Percentiles rank a stretch among this genome's conserved stretches.
Evolutionary conservation across 2,888 invertebrate species (phyloP).

Genomic region (Perdita meconis): DNA sequence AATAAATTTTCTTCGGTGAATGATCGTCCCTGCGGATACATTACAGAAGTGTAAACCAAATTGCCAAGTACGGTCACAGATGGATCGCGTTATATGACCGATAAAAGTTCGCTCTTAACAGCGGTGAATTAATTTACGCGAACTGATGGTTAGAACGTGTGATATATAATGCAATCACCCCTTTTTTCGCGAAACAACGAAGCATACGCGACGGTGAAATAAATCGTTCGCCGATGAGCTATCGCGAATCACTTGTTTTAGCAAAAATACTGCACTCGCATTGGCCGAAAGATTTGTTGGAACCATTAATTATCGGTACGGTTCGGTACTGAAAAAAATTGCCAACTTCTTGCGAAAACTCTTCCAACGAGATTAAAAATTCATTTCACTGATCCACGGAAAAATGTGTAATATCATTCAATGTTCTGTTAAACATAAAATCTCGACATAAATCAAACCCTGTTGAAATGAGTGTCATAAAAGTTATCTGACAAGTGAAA

Average conservation of each 20-base stretch:
- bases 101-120: constrained; percentile 22
- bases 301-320: background rate
- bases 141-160: constrained; percentile 2
- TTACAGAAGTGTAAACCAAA: constrained; percentile 1
- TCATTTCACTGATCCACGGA: background rate
- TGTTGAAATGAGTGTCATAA: background rate
- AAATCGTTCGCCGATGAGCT: constrained; percentile 25
- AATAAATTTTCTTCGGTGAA: background rate
- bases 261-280: constrained; percentile 1
- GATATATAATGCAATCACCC: constrained; percentile 2
- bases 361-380: background rate
- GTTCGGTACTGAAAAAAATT: background rate
- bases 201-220: constrained; percentile 1
- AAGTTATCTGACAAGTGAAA: background rate
- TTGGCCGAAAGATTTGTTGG: background rate
- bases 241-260: constrained; percentile 17
- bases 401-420: background rate
- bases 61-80: background rate
- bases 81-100: constrained; percentile 18
- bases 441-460: background rate
- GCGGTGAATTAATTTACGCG: constrained; percentile 32
- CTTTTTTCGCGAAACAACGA: constrained; percentile 1
- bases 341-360: background rate
- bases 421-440: background rate
- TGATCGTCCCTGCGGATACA: background rate